These are phyloP conservation scores for Epistrophe grossulariae DNA, from an alignment of 2,888 invertebrate species.

Conservation along the genomic window DNA sequence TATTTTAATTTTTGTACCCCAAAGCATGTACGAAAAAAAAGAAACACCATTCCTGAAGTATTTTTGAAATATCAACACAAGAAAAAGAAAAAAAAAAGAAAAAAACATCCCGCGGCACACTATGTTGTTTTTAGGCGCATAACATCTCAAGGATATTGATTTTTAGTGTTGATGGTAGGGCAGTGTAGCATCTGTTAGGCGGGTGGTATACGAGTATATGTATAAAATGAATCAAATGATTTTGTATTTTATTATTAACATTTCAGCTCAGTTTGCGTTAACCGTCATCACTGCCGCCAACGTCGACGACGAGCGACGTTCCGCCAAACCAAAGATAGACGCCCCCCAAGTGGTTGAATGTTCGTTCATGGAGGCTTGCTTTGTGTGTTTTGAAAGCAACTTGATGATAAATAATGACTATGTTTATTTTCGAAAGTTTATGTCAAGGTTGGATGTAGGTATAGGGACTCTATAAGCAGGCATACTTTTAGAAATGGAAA, in stretches of 20 bases:
- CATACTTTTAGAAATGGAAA: background rate
- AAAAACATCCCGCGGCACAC: background rate
- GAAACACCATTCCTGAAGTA: background rate
- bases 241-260: slow-evolving; percentile 50
- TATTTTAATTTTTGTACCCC: slow-evolving; percentile 7
- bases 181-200: background rate
- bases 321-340: background rate
- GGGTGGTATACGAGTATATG: background rate
- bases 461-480: too few relatives aligned
- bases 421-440: slow-evolving; percentile 48
- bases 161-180: background rate
- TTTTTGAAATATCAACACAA: background rate
- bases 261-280: slow-evolving; percentile 41
- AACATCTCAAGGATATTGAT: slow-evolving; percentile 37
- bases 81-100: background rate
- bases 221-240: slow-evolving; percentile 43
- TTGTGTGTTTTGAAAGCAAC: slow-evolving; percentile 1
- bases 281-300: slow-evolving; percentile 7
- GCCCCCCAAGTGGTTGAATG: slow-evolving; percentile 6
- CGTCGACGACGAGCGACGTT: background rate
- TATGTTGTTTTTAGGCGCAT: slow-evolving; percentile 21
- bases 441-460: slow-evolving; percentile 31
- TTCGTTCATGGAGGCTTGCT: background rate
- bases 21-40: background rate
- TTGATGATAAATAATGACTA: slow-evolving; percentile 43